Evolutionary conservation across 1,140 invertebrate genomes (phyloP).

Genomic region (Atta colombica): DNA sequence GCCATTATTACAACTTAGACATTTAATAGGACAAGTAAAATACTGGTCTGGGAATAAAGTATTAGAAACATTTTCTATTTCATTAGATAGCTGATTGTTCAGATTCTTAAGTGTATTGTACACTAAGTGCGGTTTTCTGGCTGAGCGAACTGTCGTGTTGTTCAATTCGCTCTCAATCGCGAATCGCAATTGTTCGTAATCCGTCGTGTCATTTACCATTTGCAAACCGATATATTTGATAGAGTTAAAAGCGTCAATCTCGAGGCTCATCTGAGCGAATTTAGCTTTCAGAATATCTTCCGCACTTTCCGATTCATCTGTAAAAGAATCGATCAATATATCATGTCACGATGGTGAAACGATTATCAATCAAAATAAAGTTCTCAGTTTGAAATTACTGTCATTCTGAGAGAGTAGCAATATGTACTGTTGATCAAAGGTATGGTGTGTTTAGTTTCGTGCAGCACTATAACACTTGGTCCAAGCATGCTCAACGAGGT

Average conservation of each 20-base stretch:
- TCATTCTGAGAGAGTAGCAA: conserved; percentile 65
- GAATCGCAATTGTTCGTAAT: conserved; percentile 86
- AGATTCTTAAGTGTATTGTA: conserved; percentile 91
- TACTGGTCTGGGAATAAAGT: conserved; percentile 93
- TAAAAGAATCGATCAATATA: conserved; percentile 61
- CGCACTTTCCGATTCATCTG: conserved; percentile 88
- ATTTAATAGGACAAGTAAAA: conserved; percentile 92
- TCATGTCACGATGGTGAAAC: not conserved
- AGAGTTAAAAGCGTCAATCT: conserved; percentile 91
- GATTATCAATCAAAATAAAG: conserved; percentile 6
- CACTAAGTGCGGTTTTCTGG: conserved; percentile 89
- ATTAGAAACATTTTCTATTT: conserved; percentile 88
- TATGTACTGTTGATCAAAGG: conserved; percentile 85
- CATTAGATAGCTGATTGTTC: conserved; percentile 93
- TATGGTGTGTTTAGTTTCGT: conserved; percentile 93
- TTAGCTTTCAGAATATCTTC: conserved; percentile 90
- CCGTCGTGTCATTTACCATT: conserved; percentile 86
- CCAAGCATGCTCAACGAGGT: conserved; percentile 88
- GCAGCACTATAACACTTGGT: conserved; percentile 93
- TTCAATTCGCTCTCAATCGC: conserved; percentile 88
- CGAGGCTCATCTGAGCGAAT: conserved; percentile 89
- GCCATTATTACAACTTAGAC: conserved; percentile 91
- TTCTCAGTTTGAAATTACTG: conserved; percentile 68
- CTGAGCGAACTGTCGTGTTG: conserved; percentile 90
- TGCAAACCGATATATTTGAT: conserved; percentile 91